phyloP scores from a whole-genome alignment of 2,113 vertebrate species.

The Spilogale gracilis region DNA sequence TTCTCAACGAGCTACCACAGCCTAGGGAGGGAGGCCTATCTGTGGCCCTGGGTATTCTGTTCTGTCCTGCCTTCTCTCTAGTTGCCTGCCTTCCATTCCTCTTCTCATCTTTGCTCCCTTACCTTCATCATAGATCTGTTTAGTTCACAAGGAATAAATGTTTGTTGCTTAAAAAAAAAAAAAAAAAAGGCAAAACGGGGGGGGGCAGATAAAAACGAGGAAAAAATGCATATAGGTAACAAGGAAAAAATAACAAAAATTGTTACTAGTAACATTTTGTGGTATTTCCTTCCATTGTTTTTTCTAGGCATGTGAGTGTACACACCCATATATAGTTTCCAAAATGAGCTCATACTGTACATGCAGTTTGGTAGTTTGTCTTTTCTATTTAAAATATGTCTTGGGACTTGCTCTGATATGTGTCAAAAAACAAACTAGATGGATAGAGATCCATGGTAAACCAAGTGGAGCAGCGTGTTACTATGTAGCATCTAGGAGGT shows the following conservation, averaged over 20 bases:
- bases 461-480: not conserved
- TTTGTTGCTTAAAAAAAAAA: not conserved
- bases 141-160: slow-evolving; percentile 20
- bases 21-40: not conserved
- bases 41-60: not conserved
- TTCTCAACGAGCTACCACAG: rapidly evolving
- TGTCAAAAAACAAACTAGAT: not conserved
- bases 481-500: not conserved
- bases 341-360: slow-evolving; percentile 50
- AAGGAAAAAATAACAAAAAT: not conserved
- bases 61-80: not conserved
- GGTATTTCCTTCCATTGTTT: slow-evolving; percentile 75
- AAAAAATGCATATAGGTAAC: not conserved
- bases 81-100: not conserved
- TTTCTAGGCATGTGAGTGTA: not conserved
- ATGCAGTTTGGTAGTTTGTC: not conserved
- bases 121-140: not conserved
- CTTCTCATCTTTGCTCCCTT: not conserved
- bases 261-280: slow-evolving; percentile 33
- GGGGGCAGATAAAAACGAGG: rapidly evolving
- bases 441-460: not conserved
- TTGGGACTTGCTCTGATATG: not conserved
- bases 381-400: slow-evolving; percentile 39
- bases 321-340: slow-evolving; percentile 62
- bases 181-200: not conserved